A percentile compares a stretch with the other conserved stretches of the same genome.
Conservation (phyloP, 2,113 vertebrate genomes). For the Sus scrofa region T2T-Sscrofa CM000830.6:40350501-40351000, state of each 20-base stretch:
- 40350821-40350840: not conserved
- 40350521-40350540: not conserved
- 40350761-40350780: not conserved
- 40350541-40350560: not conserved
- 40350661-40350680: not conserved
- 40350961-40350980: slow-evolving; percentile 4
- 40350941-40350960: slow-evolving; percentile 24
- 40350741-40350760: not conserved
- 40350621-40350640: slow-evolving; percentile 40
- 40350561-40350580: not conserved
- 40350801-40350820: not conserved
- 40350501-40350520: no score
- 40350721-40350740: not conserved
- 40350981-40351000: not conserved
- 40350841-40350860: not conserved
- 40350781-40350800: not conserved
- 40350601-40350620: not conserved
- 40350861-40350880: slow-evolving; percentile 15
- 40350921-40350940: slow-evolving; percentile 20
- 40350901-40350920: slow-evolving; percentile 29
- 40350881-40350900: slow-evolving; percentile 16
- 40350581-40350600: not conserved
- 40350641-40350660: slow-evolving; percentile 23
- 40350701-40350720: slow-evolving; percentile 15
- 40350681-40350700: slow-evolving; percentile 7